A percentile compares a stretch with the other conserved stretches of the same genome.
Evolutionary conservation across 1,140 invertebrate genomes (phyloP).

Genomic region (Calephelis virginiensis): DNA sequence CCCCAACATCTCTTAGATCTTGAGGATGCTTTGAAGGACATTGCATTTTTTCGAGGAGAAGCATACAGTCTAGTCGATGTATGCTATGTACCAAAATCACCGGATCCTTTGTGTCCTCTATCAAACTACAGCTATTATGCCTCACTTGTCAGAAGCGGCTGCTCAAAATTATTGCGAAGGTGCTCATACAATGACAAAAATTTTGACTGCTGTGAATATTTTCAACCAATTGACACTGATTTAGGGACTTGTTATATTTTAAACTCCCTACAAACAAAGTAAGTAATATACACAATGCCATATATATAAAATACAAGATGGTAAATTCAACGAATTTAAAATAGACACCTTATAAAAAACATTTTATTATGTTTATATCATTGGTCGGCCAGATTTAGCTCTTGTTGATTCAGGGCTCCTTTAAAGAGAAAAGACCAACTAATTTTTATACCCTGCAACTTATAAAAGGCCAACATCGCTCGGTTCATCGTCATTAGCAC

Average conservation of each 20-base stretch:
- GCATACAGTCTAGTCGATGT: conserved; percentile 80
- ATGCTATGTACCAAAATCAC: conserved; percentile 72
- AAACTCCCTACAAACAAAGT: conserved; percentile 81
- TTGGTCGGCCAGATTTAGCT: no score
- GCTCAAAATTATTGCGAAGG: conserved; percentile 75
- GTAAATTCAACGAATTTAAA: no score
- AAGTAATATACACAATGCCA: conserved; percentile 20
- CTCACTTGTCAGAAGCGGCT: conserved; percentile 78
- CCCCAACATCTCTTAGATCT: conserved; percentile 81
- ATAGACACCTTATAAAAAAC: no score
- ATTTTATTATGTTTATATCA: no score
- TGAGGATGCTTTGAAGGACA: conserved; percentile 83
- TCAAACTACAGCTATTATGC: conserved; percentile 80
- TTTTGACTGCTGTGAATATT: conserved; percentile 84
- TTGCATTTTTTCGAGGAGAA: conserved; percentile 82
- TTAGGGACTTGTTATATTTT: conserved; percentile 82
- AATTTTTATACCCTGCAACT: no score
- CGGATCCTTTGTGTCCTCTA: conserved; percentile 53
- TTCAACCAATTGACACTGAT: conserved; percentile 82
- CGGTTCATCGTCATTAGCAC: no score
- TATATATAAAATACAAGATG: neutral
- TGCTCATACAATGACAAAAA: conserved; percentile 81
- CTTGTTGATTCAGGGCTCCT: no score
- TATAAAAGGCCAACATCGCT: no score
- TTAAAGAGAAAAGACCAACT: no score